Percentiles rank a stretch among this genome's conserved stretches.
Evolutionary conservation across 2,888 invertebrate genomes (phyloP).

Genomic region (Stenchaetothrips biformis): DNA sequence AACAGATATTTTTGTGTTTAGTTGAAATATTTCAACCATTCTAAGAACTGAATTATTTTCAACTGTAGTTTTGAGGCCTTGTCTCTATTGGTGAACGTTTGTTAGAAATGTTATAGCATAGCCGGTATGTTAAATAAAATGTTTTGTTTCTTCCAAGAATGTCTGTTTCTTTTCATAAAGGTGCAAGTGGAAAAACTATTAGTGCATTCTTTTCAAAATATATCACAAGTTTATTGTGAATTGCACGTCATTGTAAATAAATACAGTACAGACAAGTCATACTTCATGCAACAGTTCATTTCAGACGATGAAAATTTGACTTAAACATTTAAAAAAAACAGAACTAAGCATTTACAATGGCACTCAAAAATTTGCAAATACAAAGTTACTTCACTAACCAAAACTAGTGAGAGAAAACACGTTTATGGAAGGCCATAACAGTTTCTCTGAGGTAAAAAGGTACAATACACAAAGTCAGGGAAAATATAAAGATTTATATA

Average conservation of each 20-base stretch:
- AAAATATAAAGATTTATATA: neutral
- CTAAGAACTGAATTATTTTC: neutral
- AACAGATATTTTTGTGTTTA: neutral
- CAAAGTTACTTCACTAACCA: neutral
- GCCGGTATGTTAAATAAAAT: neutral
- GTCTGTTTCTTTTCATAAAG: neutral
- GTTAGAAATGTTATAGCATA: neutral
- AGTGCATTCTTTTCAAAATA: neutral
- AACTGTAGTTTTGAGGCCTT: neutral
- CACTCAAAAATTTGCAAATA: neutral
- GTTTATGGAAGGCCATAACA: neutral
- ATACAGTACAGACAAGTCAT: neutral
- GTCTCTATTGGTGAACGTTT: neutral
- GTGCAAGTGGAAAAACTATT: neutral
- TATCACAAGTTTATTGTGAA: slow-evolving; percentile 20
- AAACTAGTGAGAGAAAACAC: neutral
- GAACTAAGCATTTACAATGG: neutral
- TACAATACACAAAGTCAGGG: neutral
- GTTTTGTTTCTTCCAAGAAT: neutral
- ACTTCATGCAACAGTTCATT: neutral
- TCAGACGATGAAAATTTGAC: neutral
- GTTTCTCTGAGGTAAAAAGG: neutral
- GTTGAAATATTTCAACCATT: neutral
- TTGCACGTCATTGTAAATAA: neutral
- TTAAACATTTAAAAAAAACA: neutral